Conservation (phyloP, 2,113 vertebrate species). For the Cephalopholis sonnerati region DNA sequence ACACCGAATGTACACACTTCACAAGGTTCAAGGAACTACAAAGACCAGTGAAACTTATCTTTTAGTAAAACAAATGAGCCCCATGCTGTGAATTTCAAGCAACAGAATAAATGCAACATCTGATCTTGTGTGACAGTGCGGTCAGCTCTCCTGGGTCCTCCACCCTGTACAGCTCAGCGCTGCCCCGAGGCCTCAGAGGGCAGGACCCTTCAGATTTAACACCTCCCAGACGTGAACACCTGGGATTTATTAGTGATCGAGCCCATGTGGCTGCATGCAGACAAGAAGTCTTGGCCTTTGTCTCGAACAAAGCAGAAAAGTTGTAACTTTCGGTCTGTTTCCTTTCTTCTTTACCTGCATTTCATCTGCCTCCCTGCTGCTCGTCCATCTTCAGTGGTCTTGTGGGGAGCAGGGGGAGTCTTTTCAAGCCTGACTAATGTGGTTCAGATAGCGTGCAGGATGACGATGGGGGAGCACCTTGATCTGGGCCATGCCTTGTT, state of each 20-base stretch:
- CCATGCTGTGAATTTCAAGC: slow-evolving; percentile 46
- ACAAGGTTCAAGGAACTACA: slow-evolving; percentile 38
- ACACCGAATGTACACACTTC: slow-evolving; percentile 30
- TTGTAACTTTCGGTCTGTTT: slow-evolving; percentile 50
- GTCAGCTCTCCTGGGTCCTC: slow-evolving; percentile 62
- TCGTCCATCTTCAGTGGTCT: slow-evolving; percentile 71
- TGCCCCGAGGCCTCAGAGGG: slow-evolving; percentile 71
- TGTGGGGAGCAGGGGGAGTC: slow-evolving; percentile 48
- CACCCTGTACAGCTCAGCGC: slow-evolving; percentile 41
- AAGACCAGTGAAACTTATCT: slow-evolving; percentile 5
- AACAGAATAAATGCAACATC: slow-evolving; percentile 64
- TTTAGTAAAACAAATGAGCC: slow-evolving; percentile 45
- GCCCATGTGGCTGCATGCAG: slow-evolving; percentile 55
- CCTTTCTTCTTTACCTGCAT: slow-evolving; percentile 61
- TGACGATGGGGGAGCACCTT: slow-evolving; percentile 72
- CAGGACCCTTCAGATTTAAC: slow-evolving; percentile 74
- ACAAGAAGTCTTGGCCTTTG: slow-evolving; percentile 54
- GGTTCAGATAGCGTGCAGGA: slow-evolving; percentile 75
- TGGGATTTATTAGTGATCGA: slow-evolving; percentile 79
- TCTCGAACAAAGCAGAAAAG: slow-evolving; percentile 44
- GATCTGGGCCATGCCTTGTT: slow-evolving; percentile 70
- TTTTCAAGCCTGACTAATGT: slow-evolving; percentile 78
- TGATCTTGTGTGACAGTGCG: slow-evolving; percentile 67
- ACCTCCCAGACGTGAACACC: slow-evolving; percentile 77
- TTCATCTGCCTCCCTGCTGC: slow-evolving; percentile 66